Conservation (phyloP, 2,113 vertebrate genomes). For the Macrotus californicus region DNA sequence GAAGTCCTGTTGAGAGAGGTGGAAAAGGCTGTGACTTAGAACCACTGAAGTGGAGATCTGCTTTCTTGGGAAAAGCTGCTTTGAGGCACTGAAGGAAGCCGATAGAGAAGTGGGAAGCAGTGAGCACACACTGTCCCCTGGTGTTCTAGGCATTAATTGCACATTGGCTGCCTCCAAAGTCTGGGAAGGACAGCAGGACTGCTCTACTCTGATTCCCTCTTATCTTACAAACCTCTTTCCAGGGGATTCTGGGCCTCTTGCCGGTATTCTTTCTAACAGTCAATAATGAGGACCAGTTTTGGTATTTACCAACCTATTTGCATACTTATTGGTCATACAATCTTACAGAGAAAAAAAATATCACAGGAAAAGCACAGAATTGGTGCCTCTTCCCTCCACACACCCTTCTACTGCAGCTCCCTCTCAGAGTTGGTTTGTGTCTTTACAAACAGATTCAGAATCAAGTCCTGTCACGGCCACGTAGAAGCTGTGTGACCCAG, state of each 20-base stretch:
- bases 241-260: background rate
- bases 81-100: rapidly evolving
- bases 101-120: background rate
- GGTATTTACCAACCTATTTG: background rate
- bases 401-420: background rate
- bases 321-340: background rate
- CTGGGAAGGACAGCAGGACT: too few species aligned
- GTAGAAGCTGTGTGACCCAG: background rate
- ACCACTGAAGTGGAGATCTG: background rate
- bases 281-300: background rate
- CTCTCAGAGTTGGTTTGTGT: background rate
- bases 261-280: background rate
- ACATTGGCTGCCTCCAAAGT: background rate
- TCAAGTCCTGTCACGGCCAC: background rate
- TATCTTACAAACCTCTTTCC: rapidly evolving
- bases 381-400: background rate
- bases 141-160: background rate
- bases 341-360: background rate
- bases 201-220: too few species aligned
- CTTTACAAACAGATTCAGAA: background rate
- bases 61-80: background rate
- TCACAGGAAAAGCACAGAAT: background rate
- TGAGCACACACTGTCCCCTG: slow-evolving; percentile 44
- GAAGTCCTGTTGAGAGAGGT: background rate
- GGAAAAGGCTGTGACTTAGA: background rate